A percentile compares a stretch with the other conserved stretches of the same genome.
These are phyloP conservation scores for Odobenus rosmarus DNA, from an alignment of 2,113 vertebrate species.

Conservation along the genomic window DNA sequence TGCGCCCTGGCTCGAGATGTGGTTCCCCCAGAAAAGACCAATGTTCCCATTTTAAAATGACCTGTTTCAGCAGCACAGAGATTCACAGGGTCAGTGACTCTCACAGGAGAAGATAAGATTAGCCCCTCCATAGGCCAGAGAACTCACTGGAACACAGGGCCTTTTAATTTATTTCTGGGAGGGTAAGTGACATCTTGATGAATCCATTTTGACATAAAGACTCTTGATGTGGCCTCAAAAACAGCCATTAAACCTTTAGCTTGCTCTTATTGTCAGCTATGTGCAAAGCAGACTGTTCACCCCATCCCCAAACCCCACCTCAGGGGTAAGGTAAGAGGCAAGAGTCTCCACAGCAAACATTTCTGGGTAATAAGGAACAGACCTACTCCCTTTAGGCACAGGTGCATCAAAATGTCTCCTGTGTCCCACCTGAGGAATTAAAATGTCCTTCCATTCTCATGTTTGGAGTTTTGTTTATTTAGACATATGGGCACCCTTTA, in stretches of 20 bases:
- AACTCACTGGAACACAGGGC: neutral
- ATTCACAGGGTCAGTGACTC: neutral
- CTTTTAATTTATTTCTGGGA: conserved; percentile 45
- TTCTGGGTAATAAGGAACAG: neutral
- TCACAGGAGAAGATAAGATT: conserved; percentile 31
- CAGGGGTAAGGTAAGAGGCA: neutral
- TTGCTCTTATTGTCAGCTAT: neutral
- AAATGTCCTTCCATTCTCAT: neutral
- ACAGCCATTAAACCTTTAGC: neutral
- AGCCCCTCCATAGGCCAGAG: neutral
- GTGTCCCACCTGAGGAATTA: neutral
- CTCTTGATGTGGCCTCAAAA: neutral
- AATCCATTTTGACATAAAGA: neutral
- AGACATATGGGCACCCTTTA: neutral
- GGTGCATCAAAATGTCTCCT: neutral
- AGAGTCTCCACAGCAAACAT: neutral
- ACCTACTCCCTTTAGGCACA: neutral
- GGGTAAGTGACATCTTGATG: conserved; percentile 19
- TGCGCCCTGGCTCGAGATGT: neutral
- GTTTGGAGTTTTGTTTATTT: neutral
- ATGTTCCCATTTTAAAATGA: neutral
- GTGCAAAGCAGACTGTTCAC: neutral
- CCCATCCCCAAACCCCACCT: neutral
- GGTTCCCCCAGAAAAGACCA: neutral
- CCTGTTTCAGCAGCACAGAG: neutral